Base-by-base conservation (phyloP, 2,113 vertebrate species). In the Polypterus bichir region DNA sequence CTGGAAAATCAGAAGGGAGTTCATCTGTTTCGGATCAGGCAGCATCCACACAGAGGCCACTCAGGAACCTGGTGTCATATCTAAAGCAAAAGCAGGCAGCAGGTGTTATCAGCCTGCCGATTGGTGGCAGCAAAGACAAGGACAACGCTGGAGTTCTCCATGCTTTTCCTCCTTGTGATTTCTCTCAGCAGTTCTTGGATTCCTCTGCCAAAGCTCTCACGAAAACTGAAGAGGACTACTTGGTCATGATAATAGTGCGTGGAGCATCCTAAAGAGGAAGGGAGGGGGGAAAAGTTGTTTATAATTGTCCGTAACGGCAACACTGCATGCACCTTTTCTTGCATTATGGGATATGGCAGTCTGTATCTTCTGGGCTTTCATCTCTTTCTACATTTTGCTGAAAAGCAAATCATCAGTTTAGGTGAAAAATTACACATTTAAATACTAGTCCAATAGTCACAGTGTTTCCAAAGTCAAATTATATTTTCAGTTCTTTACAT, bases 71-170 rank as follows among this genome's bases (percentile, higher is more conserved):
- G 82, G 96, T 99, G 76, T 99, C 95, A 70, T 99, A 99, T 73
- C 88, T 98, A 87, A 98, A 97, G 87, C 96, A 99, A 92, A 99
- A 99, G 83, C 95, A 99, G 81, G 96, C 96, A n/a, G 96, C 95
- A 44, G 96, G 96, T 65, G 96, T 99, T 76, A 98, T 99, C 86
- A 97, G 95, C 82, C 89, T 99, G 62, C 96, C 96, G 5, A 92
- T 99, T 9, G 94, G 96, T 70, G 93, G 94, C 62, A 92, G 92
- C 82, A 89, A 95, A 83, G 96, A 99, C 90, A 99, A 97, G 83
- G 95, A 99, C 87, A 92, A 92, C 86, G 87, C 90, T 46, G 96
- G 96, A 71, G 94, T 99, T 57, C 92, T 99, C 79, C 96, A 99
- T 75, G 95, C 96, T 75, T 99, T 99, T 63, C 96, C 96, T 5